Conservation (phyloP, 2,888 invertebrate species). For the Ochlodes sylvanus region DNA sequence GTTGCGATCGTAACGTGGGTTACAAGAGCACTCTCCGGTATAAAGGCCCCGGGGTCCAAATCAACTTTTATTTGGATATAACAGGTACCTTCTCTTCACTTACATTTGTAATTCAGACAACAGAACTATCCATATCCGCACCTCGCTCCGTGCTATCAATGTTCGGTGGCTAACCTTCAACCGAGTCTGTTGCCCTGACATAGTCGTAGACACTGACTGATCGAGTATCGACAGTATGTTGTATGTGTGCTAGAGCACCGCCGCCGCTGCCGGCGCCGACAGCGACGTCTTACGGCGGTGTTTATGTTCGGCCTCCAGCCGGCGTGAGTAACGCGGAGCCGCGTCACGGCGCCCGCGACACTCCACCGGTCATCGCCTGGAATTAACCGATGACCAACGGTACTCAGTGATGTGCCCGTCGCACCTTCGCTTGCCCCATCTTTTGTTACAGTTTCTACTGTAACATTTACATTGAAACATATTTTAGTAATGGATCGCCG, state of each 20-base stretch:
- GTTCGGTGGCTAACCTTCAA: no score
- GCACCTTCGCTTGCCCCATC: not conserved
- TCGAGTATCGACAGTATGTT: not conserved
- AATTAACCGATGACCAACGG: conserved; percentile 45
- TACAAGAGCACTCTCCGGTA: no score
- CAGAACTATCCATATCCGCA: no score
- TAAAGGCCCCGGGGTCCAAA: no score
- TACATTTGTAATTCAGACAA: no score
- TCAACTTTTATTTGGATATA: no score
- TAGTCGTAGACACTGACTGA: not conserved
- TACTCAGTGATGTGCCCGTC: not conserved
- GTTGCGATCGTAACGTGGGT: no score
- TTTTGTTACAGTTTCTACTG: conserved; percentile 6
- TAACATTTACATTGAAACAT: no score
- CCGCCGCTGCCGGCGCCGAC: not conserved
- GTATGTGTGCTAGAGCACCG: not conserved
- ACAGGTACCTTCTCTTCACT: no score
- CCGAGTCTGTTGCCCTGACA: not conserved
- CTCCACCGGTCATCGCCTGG: conserved; percentile 42
- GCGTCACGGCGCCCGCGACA: conserved; percentile 42
- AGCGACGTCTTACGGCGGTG: conserved; percentile 3
- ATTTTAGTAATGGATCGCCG: no score
- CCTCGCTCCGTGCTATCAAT: no score
- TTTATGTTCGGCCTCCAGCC: conserved; percentile 18
- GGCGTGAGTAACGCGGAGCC: conserved; percentile 39